Percentiles rank a stretch among this genome's conserved stretches.
phyloP scores from a whole-genome alignment of 2,113 vertebrate genomes.

The Grammomys surdaster region DNA sequence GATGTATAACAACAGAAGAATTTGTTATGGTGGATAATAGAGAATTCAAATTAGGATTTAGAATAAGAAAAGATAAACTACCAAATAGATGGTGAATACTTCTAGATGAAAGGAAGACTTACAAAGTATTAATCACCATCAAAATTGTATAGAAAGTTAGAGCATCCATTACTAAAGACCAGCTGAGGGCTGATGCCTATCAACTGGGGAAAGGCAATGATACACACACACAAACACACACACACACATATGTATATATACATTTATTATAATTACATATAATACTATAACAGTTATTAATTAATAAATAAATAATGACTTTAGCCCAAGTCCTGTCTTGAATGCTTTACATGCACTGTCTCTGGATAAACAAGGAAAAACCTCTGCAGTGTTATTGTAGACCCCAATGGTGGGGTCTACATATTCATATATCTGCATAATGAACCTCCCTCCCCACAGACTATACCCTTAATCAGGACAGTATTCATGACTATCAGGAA shows the following conservation, averaged over 20 bases:
- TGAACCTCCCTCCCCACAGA: neutral
- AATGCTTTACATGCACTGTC: neutral
- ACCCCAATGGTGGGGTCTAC: neutral
- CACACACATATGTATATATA: neutral
- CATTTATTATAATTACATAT: neutral
- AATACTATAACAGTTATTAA: neutral
- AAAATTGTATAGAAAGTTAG: neutral
- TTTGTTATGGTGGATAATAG: neutral
- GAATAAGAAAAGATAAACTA: slow-evolving; percentile 5
- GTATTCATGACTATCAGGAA: neutral
- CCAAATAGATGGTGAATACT: neutral
- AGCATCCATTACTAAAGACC: neutral
- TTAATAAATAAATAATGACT: slow-evolving; percentile 24
- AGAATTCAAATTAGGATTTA: slow-evolving; percentile 9
- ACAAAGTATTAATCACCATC: neutral
- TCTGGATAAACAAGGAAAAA: neutral
- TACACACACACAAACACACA: no score
- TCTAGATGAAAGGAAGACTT: neutral
- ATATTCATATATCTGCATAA: neutral
- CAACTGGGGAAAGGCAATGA: no score
- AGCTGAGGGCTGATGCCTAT: neutral
- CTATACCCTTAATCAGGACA: neutral
- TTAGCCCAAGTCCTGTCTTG: neutral
- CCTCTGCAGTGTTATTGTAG: neutral
- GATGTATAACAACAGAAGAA: neutral